Evolutionary conservation across 2,888 invertebrate species (phyloP).

Genomic region (Acronicta aceris): DNA sequence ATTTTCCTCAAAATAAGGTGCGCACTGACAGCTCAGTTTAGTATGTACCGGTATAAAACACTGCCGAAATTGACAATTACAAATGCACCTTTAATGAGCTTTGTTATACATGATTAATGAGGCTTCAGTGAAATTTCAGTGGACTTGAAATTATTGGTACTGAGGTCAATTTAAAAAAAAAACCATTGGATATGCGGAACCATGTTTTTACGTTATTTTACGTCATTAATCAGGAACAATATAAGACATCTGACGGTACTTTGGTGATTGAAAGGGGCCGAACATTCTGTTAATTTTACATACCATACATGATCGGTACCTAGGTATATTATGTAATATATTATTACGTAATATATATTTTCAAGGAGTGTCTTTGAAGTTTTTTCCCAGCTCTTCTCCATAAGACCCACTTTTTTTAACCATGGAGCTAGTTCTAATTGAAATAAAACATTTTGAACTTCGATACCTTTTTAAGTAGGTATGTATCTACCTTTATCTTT

Average conservation of each 20-base stretch:
- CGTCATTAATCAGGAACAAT: constrained; percentile 55
- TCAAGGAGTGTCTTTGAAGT: too few species aligned
- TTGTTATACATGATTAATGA: constrained; percentile 83
- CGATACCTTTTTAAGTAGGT: too few species aligned
- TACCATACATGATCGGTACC: not conserved
- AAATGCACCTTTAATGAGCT: constrained; percentile 85
- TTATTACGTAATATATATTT: too few species aligned
- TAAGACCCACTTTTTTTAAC: too few species aligned
- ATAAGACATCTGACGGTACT: constrained; percentile 28
- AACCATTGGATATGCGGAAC: constrained; percentile 47
- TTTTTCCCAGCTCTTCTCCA: too few species aligned
- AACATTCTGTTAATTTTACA: not conserved
- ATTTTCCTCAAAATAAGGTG: constrained; percentile 61
- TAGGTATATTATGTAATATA: too few species aligned
- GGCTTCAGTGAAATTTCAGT: constrained; percentile 69
- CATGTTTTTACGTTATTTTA: constrained; percentile 47
- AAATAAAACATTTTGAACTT: too few species aligned
- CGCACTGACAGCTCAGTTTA: constrained; percentile 58
- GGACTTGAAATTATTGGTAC: constrained; percentile 56
- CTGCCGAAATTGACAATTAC: constrained; percentile 83
- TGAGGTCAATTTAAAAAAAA: constrained; percentile 47
- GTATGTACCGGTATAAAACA: constrained; percentile 58
- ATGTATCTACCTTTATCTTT: too few species aligned
- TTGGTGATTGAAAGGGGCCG: constrained; percentile 33
- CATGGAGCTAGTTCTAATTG: too few species aligned